phyloP scores from a whole-genome alignment of 2,797 vertebrate genomes.

The Fringilla coelebs region DNA sequence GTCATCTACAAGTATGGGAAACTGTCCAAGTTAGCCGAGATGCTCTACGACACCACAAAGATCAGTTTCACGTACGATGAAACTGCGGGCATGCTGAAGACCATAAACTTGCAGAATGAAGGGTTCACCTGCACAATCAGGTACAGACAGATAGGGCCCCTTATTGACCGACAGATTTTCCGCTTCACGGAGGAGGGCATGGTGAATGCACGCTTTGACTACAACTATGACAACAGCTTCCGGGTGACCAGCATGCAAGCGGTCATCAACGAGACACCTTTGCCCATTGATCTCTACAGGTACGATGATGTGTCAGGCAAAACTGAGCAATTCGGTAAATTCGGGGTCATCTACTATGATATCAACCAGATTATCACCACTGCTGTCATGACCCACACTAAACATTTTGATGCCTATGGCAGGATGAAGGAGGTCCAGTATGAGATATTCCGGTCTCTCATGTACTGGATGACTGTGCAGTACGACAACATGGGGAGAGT shows the following conservation, averaged over 20 bases:
- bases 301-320: slow-evolving; percentile 97
- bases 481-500: slow-evolving; percentile 99
- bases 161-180: slow-evolving; percentile 97
- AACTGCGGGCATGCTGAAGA: slow-evolving; percentile 94
- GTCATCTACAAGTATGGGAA: slow-evolving; percentile 96
- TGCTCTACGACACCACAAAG: slow-evolving; percentile 93
- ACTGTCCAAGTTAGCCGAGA: slow-evolving; percentile 89
- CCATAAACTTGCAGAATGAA: slow-evolving; percentile 92
- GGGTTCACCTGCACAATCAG: slow-evolving; percentile 97
- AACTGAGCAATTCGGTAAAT: slow-evolving; percentile 98
- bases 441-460: slow-evolving; percentile 96
- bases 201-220: slow-evolving; percentile 98
- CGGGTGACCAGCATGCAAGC: slow-evolving; percentile 99
- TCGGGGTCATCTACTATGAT: slow-evolving; percentile 97
- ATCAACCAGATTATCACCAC: slow-evolving; percentile 99
- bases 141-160: slow-evolving; percentile 95
- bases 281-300: slow-evolving; percentile 96
- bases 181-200: slow-evolving; percentile 97
- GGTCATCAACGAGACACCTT: slow-evolving; percentile 94
- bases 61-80: slow-evolving; percentile 94
- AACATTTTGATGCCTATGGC: slow-evolving; percentile 97
- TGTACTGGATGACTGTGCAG: slow-evolving; percentile 99
- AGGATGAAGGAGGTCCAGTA: slow-evolving; percentile 98
- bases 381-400: slow-evolving; percentile 98
- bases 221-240: slow-evolving; percentile 99